These are phyloP conservation scores for Motacilla alba DNA, from an alignment of 2,113 vertebrate species.

Conservation along the genomic window DNA sequence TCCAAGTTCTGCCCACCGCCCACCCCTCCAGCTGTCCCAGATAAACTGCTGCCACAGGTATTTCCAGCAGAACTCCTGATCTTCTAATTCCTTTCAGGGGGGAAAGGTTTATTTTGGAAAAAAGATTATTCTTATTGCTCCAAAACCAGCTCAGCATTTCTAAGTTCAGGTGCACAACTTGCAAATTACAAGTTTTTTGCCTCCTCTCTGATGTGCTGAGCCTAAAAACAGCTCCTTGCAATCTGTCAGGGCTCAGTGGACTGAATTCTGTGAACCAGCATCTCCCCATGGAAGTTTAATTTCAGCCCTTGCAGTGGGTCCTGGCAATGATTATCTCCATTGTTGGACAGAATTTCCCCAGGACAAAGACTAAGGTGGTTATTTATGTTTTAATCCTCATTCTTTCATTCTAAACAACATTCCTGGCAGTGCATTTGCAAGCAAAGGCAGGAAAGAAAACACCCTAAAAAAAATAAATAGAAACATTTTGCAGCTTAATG, in stretches of 20 bases:
- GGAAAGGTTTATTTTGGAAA: not conserved
- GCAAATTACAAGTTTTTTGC: not conserved
- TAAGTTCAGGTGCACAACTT: not conserved
- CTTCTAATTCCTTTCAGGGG: not conserved
- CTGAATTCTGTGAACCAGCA: not conserved
- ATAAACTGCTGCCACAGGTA: not conserved
- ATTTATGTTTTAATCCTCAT: not conserved
- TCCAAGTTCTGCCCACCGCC: not conserved
- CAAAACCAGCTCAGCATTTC: conserved; percentile 17
- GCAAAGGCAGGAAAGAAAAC: not conserved
- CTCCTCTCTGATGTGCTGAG: not conserved
- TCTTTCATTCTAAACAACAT: not conserved
- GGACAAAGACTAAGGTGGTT: not conserved
- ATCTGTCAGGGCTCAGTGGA: not conserved
- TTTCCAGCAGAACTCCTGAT: not conserved
- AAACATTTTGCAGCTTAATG: not conserved
- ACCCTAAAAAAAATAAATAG: too few relatives aligned
- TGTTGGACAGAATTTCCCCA: not conserved
- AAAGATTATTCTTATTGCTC: not conserved
- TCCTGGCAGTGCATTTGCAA: not conserved
- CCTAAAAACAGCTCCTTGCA: not conserved
- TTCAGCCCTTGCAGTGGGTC: not conserved
- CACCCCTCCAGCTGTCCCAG: not conserved
- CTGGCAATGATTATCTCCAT: not conserved
- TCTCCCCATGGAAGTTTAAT: not conserved